Evolutionary conservation across 2,888 invertebrate genomes (phyloP).

Genomic region (Zeuzera pyrina): DNA sequence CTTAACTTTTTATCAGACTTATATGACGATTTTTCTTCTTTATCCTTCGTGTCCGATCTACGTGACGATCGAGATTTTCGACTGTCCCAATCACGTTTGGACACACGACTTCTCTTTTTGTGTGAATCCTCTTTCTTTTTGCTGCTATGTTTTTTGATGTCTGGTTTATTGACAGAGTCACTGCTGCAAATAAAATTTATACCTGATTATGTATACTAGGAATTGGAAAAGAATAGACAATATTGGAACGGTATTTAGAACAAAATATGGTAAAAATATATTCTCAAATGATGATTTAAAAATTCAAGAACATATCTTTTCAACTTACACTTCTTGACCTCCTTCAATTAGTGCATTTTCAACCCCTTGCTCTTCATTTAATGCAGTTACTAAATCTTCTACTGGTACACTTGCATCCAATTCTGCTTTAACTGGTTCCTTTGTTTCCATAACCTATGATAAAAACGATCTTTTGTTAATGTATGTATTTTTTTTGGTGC

Average conservation of each 20-base stretch:
- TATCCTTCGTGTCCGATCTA: constrained; percentile 41
- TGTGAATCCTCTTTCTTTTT: constrained; percentile 29
- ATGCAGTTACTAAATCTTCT: constrained; percentile 76
- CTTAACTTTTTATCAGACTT: constrained; percentile 36
- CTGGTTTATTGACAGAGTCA: too few species aligned
- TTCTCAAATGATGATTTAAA: constrained; percentile 1
- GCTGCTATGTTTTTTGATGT: constrained; percentile 33
- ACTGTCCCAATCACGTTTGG: constrained; percentile 43
- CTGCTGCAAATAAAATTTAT: too few species aligned
- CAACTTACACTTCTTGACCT: constrained; percentile 31
- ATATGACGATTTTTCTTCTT: constrained; percentile 38
- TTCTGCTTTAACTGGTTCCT: constrained; percentile 74
- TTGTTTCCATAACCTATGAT: constrained; percentile 75
- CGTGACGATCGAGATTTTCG: constrained; percentile 45
- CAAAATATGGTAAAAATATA: neutral
- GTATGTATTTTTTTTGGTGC: too few species aligned
- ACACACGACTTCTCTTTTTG: constrained; percentile 43
- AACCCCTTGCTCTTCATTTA: constrained; percentile 67
- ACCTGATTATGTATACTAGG: too few species aligned
- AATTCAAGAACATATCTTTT: neutral
- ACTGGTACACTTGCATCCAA: constrained; percentile 76
- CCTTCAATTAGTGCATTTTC: too few species aligned
- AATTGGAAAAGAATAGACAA: too few species aligned
- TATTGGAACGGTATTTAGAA: too few species aligned
- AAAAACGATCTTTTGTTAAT: too few species aligned